Evolutionary conservation across 1,140 invertebrate genomes (phyloP).

Genomic region (Drosophila kohkoa): DNA sequence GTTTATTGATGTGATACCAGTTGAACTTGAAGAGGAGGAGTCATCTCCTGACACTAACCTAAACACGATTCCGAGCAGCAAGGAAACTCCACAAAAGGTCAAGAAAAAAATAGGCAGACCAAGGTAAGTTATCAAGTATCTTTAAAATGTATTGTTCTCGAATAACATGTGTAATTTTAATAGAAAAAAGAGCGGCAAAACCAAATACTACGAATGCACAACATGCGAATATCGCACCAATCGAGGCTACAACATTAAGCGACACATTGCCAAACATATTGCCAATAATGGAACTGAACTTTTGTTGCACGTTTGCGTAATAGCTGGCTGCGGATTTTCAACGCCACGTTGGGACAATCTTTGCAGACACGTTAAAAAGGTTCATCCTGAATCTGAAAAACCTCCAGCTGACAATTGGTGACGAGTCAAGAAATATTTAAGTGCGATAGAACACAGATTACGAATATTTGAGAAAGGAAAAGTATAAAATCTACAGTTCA

Average conservation of each 20-base stretch:
- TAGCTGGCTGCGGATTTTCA: constrained; percentile 37
- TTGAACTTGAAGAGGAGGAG: neutral
- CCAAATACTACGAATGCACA: constrained; percentile 29
- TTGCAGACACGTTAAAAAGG: constrained; percentile 28
- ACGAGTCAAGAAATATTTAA: neutral
- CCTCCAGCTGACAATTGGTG: neutral
- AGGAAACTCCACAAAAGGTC: neutral
- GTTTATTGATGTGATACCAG: neutral
- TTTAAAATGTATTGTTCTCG: neutral
- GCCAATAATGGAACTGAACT: constrained; percentile 1
- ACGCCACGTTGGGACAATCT: constrained; percentile 45
- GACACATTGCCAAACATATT: constrained; percentile 33
- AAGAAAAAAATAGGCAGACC: constrained; percentile 11
- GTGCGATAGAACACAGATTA: too few species aligned
- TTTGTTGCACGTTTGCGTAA: constrained; percentile 34
- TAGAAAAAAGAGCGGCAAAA: constrained; percentile 35
- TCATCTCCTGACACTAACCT: neutral
- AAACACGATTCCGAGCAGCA: neutral
- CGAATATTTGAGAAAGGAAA: too few species aligned
- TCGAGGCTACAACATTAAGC: constrained; percentile 37
- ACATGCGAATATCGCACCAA: constrained; percentile 36
- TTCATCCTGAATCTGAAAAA: constrained; percentile 18
- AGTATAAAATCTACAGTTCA: too few species aligned
- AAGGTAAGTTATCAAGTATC: constrained; percentile 7
- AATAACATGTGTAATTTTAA: neutral